Evolutionary conservation across 2,113 vertebrate species (phyloP).

Genomic region (Oxygymnocypris stewartii): DNA sequence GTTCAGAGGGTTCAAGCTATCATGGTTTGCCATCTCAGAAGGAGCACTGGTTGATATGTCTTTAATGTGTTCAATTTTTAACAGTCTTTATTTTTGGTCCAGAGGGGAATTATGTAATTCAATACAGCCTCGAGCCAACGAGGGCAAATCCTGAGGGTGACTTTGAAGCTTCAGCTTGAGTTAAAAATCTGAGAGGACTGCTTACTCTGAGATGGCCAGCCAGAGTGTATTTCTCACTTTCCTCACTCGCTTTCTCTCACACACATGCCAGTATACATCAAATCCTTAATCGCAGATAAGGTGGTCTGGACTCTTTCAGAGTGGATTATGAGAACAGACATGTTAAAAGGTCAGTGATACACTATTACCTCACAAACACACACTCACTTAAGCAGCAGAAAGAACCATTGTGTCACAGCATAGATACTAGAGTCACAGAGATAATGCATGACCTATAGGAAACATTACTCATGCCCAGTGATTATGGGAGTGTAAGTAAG

Average conservation of each 20-base stretch:
- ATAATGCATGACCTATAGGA: slow-evolving; percentile 17
- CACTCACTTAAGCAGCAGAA: background rate
- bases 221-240: slow-evolving; percentile 16
- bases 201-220: slow-evolving; percentile 4
- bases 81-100: slow-evolving; percentile 16
- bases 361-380: background rate
- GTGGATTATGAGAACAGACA: slow-evolving; percentile 42
- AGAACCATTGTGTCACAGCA: slow-evolving; percentile 7
- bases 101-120: slow-evolving; percentile 22
- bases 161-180: background rate
- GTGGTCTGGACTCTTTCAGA: slow-evolving; percentile 21
- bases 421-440: slow-evolving; percentile 4
- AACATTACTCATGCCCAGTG: slow-evolving; percentile 20
- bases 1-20: background rate
- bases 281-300: slow-evolving; percentile 35
- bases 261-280: slow-evolving; percentile 5
- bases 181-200: slow-evolving; percentile 15
- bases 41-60: slow-evolving; percentile 19
- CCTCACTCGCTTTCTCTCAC: background rate
- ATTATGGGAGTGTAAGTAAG: slow-evolving; percentile 9
- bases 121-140: background rate
- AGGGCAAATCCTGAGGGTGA: background rate
- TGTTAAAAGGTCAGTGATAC: slow-evolving; percentile 32
- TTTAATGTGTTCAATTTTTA: slow-evolving; percentile 32
- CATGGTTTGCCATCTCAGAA: background rate